Percentiles rank a stretch among this genome's conserved stretches.
Evolutionary conservation across 1,140 invertebrate species (phyloP).

Genomic region (Nymphalis io): DNA sequence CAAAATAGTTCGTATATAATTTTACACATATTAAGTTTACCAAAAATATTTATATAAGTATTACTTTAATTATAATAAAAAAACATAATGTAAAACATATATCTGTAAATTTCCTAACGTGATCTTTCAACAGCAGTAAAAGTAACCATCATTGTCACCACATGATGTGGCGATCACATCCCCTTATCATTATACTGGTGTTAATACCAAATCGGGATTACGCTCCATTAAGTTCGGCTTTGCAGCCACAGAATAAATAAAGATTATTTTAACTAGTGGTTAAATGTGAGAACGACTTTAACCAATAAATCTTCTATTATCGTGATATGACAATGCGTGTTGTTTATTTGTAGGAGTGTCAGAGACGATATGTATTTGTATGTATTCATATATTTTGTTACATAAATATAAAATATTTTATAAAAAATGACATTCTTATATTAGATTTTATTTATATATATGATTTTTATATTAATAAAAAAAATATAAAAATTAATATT

Average conservation of each 20-base stretch:
- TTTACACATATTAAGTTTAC: too few relatives aligned
- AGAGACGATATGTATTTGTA: background rate
- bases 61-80: too few relatives aligned
- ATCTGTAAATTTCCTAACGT: constrained; percentile 13
- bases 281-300: constrained; percentile 65
- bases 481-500: too few relatives aligned
- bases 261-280: constrained; percentile 65
- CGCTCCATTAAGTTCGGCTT: constrained; percentile 69
- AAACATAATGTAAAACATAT: too few relatives aligned
- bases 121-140: constrained; percentile 14
- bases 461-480: too few relatives aligned
- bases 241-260: constrained; percentile 72
- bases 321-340: constrained; percentile 27
- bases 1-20: too few relatives aligned
- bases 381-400: background rate
- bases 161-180: constrained; percentile 37
- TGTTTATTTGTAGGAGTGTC: background rate
- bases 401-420: too few relatives aligned
- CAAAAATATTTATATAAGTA: too few relatives aligned
- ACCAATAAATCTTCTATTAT: constrained; percentile 43
- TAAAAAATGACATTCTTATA: too few relatives aligned
- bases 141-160: constrained; percentile 24
- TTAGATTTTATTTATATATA: too few relatives aligned
- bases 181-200: constrained; percentile 67
- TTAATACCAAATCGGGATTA: constrained; percentile 73